Conservation (phyloP, 2,113 vertebrate genomes). For the Protobothrops mucrosquamatus region DNA sequence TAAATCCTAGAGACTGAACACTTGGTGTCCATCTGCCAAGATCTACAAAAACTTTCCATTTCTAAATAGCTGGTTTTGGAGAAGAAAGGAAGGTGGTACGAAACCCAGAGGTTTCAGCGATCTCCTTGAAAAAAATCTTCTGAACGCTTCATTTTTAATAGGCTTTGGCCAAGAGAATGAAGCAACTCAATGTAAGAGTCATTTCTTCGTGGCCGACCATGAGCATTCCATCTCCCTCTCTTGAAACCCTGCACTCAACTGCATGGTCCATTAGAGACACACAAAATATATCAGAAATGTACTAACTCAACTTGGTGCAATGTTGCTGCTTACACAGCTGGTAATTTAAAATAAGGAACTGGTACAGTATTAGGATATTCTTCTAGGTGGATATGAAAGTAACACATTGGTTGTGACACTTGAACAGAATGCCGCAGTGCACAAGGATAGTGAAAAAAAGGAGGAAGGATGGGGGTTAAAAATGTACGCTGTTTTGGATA, state of each 20-base stretch:
- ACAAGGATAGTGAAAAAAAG: background rate
- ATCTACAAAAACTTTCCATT: constrained; percentile 61
- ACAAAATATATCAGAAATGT: background rate
- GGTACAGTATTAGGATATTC: background rate
- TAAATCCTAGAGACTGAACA: constrained; percentile 60
- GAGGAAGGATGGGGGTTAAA: background rate
- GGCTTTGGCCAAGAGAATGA: background rate
- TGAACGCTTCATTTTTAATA: background rate
- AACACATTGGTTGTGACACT: background rate
- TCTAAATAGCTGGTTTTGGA: constrained; percentile 65
- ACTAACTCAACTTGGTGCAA: background rate
- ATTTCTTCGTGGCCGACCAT: background rate
- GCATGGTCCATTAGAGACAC: background rate
- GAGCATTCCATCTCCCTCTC: background rate
- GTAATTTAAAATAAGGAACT: background rate
- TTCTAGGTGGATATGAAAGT: background rate
- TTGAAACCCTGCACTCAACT: background rate
- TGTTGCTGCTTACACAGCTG: background rate
- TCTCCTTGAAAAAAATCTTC: background rate
- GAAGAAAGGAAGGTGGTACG: background rate
- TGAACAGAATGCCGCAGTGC: background rate
- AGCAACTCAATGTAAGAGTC: constrained; percentile 5
- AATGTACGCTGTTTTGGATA: background rate
- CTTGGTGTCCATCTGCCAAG: constrained; percentile 66
- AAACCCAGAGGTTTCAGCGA: background rate